phyloP scores from a whole-genome alignment of 2,888 invertebrate genomes.

The Sialis fuliginosa region DNA sequence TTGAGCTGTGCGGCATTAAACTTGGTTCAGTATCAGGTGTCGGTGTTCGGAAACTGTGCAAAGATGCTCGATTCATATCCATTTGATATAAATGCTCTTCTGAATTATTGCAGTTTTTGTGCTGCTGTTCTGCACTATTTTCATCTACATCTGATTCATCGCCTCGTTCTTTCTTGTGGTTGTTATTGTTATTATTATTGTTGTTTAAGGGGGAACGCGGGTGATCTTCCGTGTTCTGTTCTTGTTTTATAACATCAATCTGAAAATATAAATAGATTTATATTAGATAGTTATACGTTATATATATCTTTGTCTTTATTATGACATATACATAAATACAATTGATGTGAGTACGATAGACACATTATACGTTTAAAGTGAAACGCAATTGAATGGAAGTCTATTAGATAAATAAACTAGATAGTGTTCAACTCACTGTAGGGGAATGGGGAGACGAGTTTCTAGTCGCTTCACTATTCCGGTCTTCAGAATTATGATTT shows the following conservation, averaged over 20 bases:
- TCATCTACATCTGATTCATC: constrained; percentile 33
- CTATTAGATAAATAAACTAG: too few species aligned
- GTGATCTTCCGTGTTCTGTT: constrained; percentile 22
- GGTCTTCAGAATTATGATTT: constrained; percentile 30
- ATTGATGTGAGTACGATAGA: too few species aligned
- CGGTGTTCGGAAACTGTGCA: constrained; percentile 15
- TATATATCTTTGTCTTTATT: too few species aligned
- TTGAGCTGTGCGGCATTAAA: constrained; percentile 16
- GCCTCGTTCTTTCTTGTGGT: constrained; percentile 29
- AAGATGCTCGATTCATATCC: constrained; percentile 23
- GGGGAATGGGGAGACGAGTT: constrained; percentile 18
- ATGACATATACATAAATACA: too few species aligned
- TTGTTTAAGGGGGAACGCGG: constrained; percentile 30
- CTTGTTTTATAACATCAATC: constrained; percentile 19
- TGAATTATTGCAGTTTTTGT: constrained; percentile 11
- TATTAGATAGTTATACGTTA: too few species aligned
- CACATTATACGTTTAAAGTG: not conserved
- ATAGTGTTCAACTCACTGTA: not conserved
- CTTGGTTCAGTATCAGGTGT: constrained; percentile 12
- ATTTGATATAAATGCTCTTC: constrained; percentile 23
- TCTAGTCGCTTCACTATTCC: constrained; percentile 30
- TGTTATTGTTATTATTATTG: constrained; percentile 36
- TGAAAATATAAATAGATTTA: constrained; percentile 13
- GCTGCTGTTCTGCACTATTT: constrained; percentile 29
- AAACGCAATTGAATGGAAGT: not conserved